These are phyloP conservation scores for Thereuonema tuberculata DNA, from an alignment of 1,140 invertebrate species.

Conservation along the genomic window DNA sequence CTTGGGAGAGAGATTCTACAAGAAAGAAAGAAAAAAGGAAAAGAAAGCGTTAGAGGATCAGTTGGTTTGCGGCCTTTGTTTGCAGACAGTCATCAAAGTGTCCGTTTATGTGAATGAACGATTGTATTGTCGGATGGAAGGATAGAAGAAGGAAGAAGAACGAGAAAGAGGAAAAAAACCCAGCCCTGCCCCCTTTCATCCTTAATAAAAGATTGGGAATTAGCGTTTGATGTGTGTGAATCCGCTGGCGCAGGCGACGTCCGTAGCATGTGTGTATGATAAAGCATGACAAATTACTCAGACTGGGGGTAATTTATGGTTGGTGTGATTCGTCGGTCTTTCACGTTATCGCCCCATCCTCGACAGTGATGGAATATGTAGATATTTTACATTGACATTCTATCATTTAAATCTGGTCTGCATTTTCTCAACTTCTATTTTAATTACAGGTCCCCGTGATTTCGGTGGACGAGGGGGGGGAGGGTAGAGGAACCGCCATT, in stretches of 20 bases:
- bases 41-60: no score
- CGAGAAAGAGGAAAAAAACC: neutral
- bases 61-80: no score
- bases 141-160: constrained; percentile 5
- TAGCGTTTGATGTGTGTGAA: no score
- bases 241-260: no score
- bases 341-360: neutral
- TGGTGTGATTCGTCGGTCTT: constrained; percentile 5
- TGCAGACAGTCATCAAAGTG: no score
- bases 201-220: constrained; percentile 12
- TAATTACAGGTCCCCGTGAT: constrained; percentile 3
- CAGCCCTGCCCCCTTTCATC: constrained; percentile 22
- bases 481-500: neutral
- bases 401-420: constrained; percentile 7
- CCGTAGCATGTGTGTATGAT: no score
- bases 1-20: constrained; percentile 66
- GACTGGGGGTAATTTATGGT: constrained; percentile 6
- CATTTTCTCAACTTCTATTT: constrained; percentile 1
- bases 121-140: constrained; percentile 18
- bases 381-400: constrained; percentile 9
- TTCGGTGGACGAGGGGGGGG: neutral
- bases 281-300: constrained; percentile 8
- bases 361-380: constrained; percentile 9
- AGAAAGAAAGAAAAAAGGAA: constrained; percentile 24
- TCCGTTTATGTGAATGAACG: constrained; percentile 33